These are phyloP conservation scores for Cotesia chilonis DNA, from an alignment of 1,140 invertebrate genomes.

Conservation along the genomic window DNA sequence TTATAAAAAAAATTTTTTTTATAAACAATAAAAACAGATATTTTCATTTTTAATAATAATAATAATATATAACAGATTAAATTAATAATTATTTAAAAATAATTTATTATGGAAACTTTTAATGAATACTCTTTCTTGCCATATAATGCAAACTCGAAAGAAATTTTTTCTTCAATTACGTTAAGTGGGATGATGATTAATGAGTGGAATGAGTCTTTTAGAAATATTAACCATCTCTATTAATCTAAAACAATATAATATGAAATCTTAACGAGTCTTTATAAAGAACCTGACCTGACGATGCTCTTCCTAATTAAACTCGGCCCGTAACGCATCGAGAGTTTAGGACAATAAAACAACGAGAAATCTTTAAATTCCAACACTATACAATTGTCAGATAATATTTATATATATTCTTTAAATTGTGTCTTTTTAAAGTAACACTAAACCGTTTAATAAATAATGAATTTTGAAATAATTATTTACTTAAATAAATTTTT, in stretches of 20 bases:
- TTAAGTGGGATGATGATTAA: background rate
- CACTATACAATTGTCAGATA: background rate
- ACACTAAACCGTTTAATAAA: too few relatives aligned
- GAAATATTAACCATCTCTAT: background rate
- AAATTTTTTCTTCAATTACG: too few relatives aligned
- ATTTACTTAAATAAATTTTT: background rate
- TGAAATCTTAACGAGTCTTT: background rate
- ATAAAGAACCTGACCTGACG: background rate
- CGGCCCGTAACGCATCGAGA: background rate
- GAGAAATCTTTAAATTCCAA: background rate
- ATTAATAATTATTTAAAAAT: too few relatives aligned
- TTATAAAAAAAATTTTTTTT: too few relatives aligned
- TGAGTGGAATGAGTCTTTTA: background rate
- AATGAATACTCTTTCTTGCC: too few relatives aligned
- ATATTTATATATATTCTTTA: background rate
- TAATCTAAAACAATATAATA: constrained; percentile 12
- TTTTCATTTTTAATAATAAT: too few relatives aligned
- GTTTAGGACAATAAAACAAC: constrained; percentile 1
- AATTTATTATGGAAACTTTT: too few relatives aligned
- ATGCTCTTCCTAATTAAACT: constrained; percentile 7
- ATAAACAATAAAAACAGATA: too few relatives aligned
- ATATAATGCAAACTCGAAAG: too few relatives aligned
- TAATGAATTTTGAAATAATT: too few relatives aligned
- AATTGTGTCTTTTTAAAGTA: background rate
- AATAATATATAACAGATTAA: too few relatives aligned